These are phyloP conservation scores for Onychostruthus taczanowskii DNA, from an alignment of 2,113 vertebrate species.

Conservation along the genomic window DNA sequence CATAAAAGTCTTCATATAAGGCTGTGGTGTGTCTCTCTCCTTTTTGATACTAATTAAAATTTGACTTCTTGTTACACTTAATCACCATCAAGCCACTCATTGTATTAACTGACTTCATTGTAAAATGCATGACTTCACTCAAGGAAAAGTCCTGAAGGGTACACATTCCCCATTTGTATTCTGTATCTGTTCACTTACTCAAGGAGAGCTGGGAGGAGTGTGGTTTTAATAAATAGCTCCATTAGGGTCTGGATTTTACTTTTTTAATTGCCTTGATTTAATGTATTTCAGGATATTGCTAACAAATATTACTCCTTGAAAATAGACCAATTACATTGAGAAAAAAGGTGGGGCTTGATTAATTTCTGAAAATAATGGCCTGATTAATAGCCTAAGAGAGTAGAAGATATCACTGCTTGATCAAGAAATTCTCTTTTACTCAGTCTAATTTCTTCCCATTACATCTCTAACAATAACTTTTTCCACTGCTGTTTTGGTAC, in stretches of 20 bases:
- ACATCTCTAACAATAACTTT: not conserved
- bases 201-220: not conserved
- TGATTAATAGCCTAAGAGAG: not conserved
- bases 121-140: not conserved
- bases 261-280: not conserved
- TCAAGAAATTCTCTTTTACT: not conserved
- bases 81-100: slow-evolving; percentile 9
- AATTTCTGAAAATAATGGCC: not conserved
- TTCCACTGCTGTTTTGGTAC: not conserved
- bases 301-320: not conserved
- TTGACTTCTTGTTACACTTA: not conserved
- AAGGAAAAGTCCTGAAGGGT: not conserved
- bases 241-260: not conserved
- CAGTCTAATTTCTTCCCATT: not conserved
- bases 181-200: not conserved
- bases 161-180: not conserved
- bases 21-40: not conserved
- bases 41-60: slow-evolving; percentile 19
- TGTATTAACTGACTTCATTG: slow-evolving; percentile 22
- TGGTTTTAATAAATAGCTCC: not conserved
- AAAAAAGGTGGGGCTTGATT: not conserved
- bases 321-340: not conserved
- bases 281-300: not conserved
- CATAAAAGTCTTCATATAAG: not conserved
- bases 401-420: not conserved